Evolutionary conservation across 2,113 vertebrate genomes (phyloP), one percentile per base, ranked within the genome.

Genomic region (Forbesichthys papilliferus): DNA sequence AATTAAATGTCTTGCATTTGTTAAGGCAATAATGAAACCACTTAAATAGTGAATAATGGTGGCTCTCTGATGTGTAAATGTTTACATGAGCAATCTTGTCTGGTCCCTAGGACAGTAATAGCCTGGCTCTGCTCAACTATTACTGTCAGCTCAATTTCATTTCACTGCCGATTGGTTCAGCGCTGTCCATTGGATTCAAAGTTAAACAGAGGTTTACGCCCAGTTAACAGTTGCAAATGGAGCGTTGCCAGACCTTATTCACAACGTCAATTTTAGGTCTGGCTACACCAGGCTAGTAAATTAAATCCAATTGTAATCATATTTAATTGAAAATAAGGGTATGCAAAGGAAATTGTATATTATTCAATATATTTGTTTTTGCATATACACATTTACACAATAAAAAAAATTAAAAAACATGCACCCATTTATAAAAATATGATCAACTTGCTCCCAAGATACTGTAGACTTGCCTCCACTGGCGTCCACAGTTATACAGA

Each of bases 51-150:
- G 62, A 64, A 27, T 18, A 49, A 49, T 33, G 48, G 42, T 14
- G 36, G 4, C 16, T 5, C 1, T 66, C 48, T 47, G 56, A 75
- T 64, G 33, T 60, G 47, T 12, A 47, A 64, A 75, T 16, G 5
- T 8, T 16, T 3, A 13, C 9, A 66, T 10, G n/a, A n/a, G 6
- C 14, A 66, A 56, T 34, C 49, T 4, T 53, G 48, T 8, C 8
- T 14, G 14, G 64, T 64, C 34, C 52, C 20, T 48, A 69, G 48
- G 49, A 12, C 36, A 68, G 57, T 47, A 46, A 42, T 52, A 16
- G 4, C 14, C 11, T 8, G 11, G 8, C 11, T 56, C 12, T 16
- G 27, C 27, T 3, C 27, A 27, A 27, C 27, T 27, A 27, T 27
- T 27, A 27, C 27, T 27, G 27, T 27, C 27, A 27, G 27, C 27